Evolutionary conservation across 2,797 vertebrate genomes (phyloP).

Genomic region (Anguilla anguilla): DNA sequence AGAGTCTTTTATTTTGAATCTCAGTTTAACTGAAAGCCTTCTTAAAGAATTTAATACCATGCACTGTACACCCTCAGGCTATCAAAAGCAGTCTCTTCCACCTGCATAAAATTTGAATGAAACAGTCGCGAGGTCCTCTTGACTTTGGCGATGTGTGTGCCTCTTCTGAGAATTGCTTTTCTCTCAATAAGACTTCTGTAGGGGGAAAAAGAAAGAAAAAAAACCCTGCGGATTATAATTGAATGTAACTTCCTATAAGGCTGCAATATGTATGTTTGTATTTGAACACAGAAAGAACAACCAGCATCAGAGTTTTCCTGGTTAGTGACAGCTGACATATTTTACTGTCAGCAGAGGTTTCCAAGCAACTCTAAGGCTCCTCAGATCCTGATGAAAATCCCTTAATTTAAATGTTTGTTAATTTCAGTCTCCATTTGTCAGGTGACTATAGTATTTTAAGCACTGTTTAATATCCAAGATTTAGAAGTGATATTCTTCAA

Average conservation of each 20-base stretch:
- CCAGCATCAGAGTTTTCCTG: constrained; percentile 68
- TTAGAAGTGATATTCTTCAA: constrained; percentile 56
- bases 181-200: constrained; percentile 48
- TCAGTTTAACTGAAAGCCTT: constrained; percentile 68
- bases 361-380: constrained; percentile 65
- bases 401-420: constrained; percentile 66
- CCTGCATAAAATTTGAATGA: constrained; percentile 77
- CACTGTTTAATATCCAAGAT: constrained; percentile 36
- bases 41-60: constrained; percentile 71
- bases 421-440: constrained; percentile 47
- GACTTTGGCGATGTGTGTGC: constrained; percentile 44
- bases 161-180: constrained; percentile 23
- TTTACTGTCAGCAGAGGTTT: constrained; percentile 65
- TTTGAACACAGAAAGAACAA: constrained; percentile 71
- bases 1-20: constrained; percentile 67
- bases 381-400: constrained; percentile 59
- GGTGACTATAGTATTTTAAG: background rate
- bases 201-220: constrained; percentile 61
- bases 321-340: constrained; percentile 80
- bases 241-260: constrained; percentile 71
- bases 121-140: constrained; percentile 67
- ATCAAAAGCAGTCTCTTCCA: constrained; percentile 64
- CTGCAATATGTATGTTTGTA: constrained; percentile 58
- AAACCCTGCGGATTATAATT: constrained; percentile 66
- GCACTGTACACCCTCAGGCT: constrained; percentile 66